phyloP scores from a whole-genome alignment of 2,888 invertebrate genomes.

The Ennomos quercinarius region DNA sequence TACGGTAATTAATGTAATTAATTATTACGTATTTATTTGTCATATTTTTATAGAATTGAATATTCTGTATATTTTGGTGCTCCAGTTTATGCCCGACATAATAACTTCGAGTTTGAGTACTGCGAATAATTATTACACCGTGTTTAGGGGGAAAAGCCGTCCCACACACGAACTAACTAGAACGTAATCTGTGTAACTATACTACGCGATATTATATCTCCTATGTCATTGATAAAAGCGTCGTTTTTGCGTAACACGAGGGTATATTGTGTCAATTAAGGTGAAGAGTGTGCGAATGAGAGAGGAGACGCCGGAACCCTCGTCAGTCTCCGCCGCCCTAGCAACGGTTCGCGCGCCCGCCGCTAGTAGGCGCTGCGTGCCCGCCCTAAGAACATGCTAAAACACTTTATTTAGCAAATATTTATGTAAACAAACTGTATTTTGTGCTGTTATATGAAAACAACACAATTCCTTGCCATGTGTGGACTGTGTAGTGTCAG shows the following conservation, averaged over 20 bases:
- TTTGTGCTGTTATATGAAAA: slow-evolving; percentile 53
- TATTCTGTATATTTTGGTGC: too few relatives aligned
- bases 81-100: too few relatives aligned
- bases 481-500: slow-evolving; percentile 43
- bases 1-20: too few relatives aligned
- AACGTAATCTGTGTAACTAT: slow-evolving; percentile 29
- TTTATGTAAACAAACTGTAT: slow-evolving; percentile 79
- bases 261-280: slow-evolving; percentile 58
- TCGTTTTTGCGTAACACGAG: slow-evolving; percentile 77
- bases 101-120: slow-evolving; percentile 6
- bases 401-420: slow-evolving; percentile 64
- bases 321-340: slow-evolving; percentile 64
- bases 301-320: slow-evolving; percentile 55
- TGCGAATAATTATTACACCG: slow-evolving; percentile 1
- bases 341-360: slow-evolving; percentile 60
- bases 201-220: slow-evolving; percentile 64
- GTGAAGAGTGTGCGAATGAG: slow-evolving; percentile 69
- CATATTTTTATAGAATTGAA: too few relatives aligned
- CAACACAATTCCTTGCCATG: slow-evolving; percentile 46
- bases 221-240: slow-evolving; percentile 82
- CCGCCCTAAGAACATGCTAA: slow-evolving; percentile 76
- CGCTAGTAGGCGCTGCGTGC: slow-evolving; percentile 81
- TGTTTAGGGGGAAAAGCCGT: slow-evolving; percentile 48
- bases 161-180: slow-evolving; percentile 39
- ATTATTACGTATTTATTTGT: too few relatives aligned